phyloP scores from a whole-genome alignment of 2,888 invertebrate species.

The Lasioglossum oenotherae region DNA sequence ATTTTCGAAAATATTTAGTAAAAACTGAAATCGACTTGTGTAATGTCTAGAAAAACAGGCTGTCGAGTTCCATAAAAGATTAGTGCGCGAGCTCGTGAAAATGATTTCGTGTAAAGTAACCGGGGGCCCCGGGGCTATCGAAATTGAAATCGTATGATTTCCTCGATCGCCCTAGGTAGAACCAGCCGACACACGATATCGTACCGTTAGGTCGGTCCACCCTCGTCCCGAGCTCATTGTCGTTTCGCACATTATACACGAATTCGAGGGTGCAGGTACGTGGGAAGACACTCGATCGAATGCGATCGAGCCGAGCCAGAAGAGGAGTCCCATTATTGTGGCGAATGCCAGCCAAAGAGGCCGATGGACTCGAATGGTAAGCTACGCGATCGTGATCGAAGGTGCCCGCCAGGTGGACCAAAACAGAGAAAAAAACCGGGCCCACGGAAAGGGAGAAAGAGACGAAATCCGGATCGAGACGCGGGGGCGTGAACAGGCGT shows the following conservation, averaged over 20 bases:
- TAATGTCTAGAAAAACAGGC: neutral
- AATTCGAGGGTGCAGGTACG: constrained; percentile 66
- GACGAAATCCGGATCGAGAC: constrained; percentile 12
- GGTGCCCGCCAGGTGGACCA: constrained; percentile 39
- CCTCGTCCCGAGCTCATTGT: constrained; percentile 66
- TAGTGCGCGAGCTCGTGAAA: neutral
- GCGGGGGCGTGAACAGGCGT: constrained; percentile 20
- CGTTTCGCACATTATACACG: constrained; percentile 61
- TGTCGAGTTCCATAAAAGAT: neutral
- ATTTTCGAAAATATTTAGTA: no score
- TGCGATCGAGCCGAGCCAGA: constrained; percentile 44
- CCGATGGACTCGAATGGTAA: constrained; percentile 13
- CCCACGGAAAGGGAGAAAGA: neutral
- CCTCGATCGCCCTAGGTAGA: constrained; percentile 28
- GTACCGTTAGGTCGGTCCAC: constrained; percentile 79
- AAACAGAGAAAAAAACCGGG: neutral
- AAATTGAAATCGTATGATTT: constrained; percentile 32
- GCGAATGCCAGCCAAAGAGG: constrained; percentile 18
- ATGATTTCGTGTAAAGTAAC: neutral
- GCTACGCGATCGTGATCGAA: constrained; percentile 41
- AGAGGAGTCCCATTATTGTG: constrained; percentile 59
- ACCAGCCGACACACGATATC: constrained; percentile 79
- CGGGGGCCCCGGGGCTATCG: neutral
- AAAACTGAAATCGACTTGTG: no score
- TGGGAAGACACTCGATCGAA: constrained; percentile 69